Conservation (phyloP, 2,888 invertebrate genomes). For the Brachyptera risi region DNA sequence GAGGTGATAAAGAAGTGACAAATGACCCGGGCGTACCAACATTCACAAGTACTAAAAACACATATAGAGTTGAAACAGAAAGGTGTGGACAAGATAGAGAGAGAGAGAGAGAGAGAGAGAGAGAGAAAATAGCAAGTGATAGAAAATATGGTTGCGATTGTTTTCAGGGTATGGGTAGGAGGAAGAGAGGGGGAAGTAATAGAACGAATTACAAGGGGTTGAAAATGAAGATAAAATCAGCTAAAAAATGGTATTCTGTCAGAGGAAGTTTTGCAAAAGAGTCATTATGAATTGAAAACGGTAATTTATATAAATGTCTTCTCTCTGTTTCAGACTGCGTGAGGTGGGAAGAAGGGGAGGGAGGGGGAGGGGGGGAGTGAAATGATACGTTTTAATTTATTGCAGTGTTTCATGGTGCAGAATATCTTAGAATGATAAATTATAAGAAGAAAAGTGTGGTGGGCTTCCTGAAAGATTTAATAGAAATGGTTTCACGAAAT, state of each 20-base stretch:
- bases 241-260: background rate
- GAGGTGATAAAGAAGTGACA: slow-evolving; percentile 27
- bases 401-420: no score
- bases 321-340: no score
- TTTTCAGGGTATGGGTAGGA: background rate
- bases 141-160: background rate
- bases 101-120: no score
- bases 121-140: background rate
- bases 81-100: no score
- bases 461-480: no score
- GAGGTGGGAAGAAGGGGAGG: no score
- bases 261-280: slow-evolving; percentile 3
- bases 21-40: slow-evolving; percentile 14
- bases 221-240: background rate
- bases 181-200: background rate
- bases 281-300: slow-evolving; percentile 8
- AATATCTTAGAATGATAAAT: no score
- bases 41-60: slow-evolving; percentile 1
- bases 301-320: slow-evolving; percentile 9
- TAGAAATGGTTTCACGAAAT: no score
- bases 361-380: no score
- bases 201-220: background rate
- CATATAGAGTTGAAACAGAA: no score
- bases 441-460: no score
- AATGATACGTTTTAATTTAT: slow-evolving; percentile 1